Percentiles rank a stretch among this genome's conserved stretches.
Conservation (phyloP, 2,113 vertebrate genomes). For the Candoia aspera region DNA sequence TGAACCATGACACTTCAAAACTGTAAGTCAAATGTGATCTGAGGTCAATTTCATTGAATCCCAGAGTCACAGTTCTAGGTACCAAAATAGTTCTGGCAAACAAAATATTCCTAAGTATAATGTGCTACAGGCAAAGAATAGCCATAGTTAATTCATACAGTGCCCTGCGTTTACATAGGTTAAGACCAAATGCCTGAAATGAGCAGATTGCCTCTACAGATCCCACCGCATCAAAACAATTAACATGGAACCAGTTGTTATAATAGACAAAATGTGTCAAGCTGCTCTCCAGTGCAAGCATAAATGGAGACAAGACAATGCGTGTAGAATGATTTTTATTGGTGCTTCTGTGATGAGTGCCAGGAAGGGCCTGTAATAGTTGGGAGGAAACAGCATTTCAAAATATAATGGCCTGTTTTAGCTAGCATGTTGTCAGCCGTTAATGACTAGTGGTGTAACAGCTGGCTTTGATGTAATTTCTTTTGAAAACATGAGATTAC, state of each 20-base stretch:
- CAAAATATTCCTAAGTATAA: not conserved
- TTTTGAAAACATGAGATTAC: conserved; percentile 77
- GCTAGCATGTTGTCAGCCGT: conserved; percentile 66
- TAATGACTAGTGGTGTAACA: conserved; percentile 68
- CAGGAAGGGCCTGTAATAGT: conserved; percentile 12
- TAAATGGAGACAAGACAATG: conserved; percentile 10
- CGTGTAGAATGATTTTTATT: conserved; percentile 41
- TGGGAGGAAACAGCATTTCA: conserved; percentile 56
- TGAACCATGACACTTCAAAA: conserved; percentile 2
- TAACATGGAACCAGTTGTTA: not conserved
- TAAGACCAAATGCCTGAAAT: not conserved
- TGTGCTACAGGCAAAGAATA: not conserved
- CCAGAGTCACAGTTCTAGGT: not conserved
- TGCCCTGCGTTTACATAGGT: not conserved
- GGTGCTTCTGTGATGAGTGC: conserved; percentile 20
- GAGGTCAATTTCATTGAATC: not conserved
- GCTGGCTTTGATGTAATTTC: conserved; percentile 76
- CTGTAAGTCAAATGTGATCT: not conserved
- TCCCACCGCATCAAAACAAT: not conserved
- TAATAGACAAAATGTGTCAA: conserved; percentile 39
- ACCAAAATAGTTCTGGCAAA: not conserved
- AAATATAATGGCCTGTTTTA: conserved; percentile 65
- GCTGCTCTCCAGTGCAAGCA: conserved; percentile 7
- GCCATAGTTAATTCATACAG: not conserved
- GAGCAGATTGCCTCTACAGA: not conserved